Conservation (phyloP, 2,888 invertebrate genomes). For the Tanytarsus gracilentus region DNA sequence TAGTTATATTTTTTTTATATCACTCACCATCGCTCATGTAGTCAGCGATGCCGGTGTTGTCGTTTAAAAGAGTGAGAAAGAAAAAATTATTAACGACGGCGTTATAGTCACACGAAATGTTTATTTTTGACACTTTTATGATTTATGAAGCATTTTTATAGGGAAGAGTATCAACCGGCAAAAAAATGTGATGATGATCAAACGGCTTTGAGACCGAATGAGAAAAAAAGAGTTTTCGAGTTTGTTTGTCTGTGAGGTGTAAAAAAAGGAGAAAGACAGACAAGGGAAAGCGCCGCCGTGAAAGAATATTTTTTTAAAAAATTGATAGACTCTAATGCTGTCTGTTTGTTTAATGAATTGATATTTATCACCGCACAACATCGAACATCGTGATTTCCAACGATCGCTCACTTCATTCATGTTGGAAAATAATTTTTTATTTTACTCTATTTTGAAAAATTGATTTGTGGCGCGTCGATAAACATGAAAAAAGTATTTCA, state of each 20-base stretch:
- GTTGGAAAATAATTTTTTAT: no score
- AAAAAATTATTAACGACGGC: background rate
- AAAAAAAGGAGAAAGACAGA: no score
- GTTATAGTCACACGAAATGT: background rate
- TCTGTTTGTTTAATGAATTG: constrained; percentile 11
- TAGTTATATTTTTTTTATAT: background rate
- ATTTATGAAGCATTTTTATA: background rate
- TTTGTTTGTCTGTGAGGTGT: no score
- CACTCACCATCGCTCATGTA: background rate
- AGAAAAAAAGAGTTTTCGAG: no score
- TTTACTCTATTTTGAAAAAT: no score
- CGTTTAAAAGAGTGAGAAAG: background rate
- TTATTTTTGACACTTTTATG: constrained; percentile 11
- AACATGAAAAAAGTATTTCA: background rate
- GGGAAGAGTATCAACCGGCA: background rate
- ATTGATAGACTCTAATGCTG: constrained; percentile 1
- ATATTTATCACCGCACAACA: background rate
- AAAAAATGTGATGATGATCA: background rate
- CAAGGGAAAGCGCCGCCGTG: background rate
- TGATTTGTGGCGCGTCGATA: no score
- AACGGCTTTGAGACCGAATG: no score
- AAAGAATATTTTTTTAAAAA: background rate
- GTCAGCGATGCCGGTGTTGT: no score
- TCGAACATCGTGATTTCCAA: background rate
- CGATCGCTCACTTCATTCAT: background rate